phyloP scores from a whole-genome alignment of 2,888 invertebrate genomes.

The Podabrus alpinus region DNA sequence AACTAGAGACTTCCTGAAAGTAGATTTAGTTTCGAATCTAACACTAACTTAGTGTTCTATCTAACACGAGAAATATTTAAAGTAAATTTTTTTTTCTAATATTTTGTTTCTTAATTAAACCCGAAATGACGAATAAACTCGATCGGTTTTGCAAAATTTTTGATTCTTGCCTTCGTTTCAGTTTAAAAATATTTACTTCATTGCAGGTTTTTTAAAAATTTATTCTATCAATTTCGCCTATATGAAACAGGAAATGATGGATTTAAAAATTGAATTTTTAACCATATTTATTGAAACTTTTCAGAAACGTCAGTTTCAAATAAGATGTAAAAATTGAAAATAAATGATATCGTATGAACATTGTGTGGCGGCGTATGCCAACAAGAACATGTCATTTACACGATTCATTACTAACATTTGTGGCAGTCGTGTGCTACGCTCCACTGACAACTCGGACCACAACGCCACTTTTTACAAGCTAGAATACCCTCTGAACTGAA shows the following conservation, averaged over 20 bases:
- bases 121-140: too few relatives aligned
- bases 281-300: conserved; percentile 21
- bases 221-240: neutral
- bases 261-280: conserved; percentile 12
- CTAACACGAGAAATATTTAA: too few relatives aligned
- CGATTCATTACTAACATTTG: conserved; percentile 50
- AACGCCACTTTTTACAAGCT: conserved; percentile 42
- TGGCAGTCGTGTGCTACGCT: conserved; percentile 47
- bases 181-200: neutral
- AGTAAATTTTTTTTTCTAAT: too few relatives aligned
- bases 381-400: conserved; percentile 49
- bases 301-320: conserved; percentile 22
- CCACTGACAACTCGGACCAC: conserved; percentile 51
- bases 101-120: too few relatives aligned
- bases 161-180: neutral
- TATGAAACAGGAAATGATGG: conserved; percentile 1
- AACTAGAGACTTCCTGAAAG: too few relatives aligned
- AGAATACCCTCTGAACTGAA: conserved; percentile 52
- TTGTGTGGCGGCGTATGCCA: conserved; percentile 30
- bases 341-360: conserved; percentile 25
- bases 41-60: too few relatives aligned
- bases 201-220: neutral
- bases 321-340: conserved; percentile 32
- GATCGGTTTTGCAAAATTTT: neutral
- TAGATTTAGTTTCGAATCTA: too few relatives aligned